Conservation (phyloP, 2,797 vertebrate genomes). For the Moxostoma hubbsi region DNA sequence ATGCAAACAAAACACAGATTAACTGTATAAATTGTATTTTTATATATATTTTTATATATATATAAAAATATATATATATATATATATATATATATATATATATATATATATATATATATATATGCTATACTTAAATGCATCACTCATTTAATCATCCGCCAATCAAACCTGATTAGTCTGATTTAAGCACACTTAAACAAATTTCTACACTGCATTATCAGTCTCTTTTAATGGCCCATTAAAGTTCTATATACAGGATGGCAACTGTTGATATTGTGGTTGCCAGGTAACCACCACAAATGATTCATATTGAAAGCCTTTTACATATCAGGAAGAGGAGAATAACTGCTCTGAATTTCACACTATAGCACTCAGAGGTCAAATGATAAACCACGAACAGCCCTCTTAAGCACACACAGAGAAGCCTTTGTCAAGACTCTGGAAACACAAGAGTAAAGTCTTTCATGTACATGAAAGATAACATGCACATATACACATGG, state of each 20-base stretch:
- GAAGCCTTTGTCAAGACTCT: neutral
- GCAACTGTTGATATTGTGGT: neutral
- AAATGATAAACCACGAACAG: conserved; percentile 19
- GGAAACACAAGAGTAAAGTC: neutral
- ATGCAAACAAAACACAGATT: conserved; percentile 4
- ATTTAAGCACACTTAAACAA: too few relatives aligned
- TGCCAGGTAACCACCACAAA: conserved; percentile 10
- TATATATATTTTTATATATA: too few relatives aligned
- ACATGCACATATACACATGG: too few relatives aligned
- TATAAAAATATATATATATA: too few relatives aligned
- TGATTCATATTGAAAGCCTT: conserved; percentile 26
- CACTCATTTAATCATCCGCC: too few relatives aligned
- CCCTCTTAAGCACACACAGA: neutral
- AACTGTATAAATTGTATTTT: too few relatives aligned
- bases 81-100: too few relatives aligned
- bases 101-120: too few relatives aligned
- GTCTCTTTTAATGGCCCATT: neutral
- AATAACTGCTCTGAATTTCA: neutral
- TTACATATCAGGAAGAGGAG: conserved; percentile 29
- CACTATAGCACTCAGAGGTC: neutral
- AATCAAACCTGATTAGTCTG: too few relatives aligned
- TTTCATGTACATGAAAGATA: neutral
- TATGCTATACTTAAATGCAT: too few relatives aligned
- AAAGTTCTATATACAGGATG: neutral
- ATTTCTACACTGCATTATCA: too few relatives aligned